Percentiles rank a stretch among this genome's conserved stretches.
These are phyloP conservation scores for Nebria salina DNA, from an alignment of 2,888 invertebrate genomes.

Conservation along the genomic window DNA sequence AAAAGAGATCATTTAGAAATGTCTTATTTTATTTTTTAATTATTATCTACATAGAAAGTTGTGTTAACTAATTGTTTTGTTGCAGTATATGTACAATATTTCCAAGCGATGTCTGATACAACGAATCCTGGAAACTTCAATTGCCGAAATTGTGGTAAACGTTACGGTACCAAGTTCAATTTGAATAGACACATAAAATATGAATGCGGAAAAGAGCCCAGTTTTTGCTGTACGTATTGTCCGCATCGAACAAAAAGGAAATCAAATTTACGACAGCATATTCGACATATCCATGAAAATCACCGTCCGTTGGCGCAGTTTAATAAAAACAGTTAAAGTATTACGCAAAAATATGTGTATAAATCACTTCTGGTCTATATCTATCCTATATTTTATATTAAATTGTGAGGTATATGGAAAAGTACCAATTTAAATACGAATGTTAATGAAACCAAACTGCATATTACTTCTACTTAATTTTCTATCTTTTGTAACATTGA, in stretches of 20 bases:
- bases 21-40: not conserved
- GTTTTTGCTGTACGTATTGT: constrained; percentile 80
- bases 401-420: too few species aligned
- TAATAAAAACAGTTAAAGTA: not conserved
- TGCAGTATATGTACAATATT: not conserved
- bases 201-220: constrained; percentile 76
- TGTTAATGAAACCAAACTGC: not conserved
- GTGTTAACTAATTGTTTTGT: constrained; percentile 1
- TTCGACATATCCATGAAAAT: constrained; percentile 48
- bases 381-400: too few species aligned
- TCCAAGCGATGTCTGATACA: not conserved
- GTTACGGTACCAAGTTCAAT: constrained; percentile 66
- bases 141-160: constrained; percentile 61
- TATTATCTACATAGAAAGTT: not conserved
- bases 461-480: not conserved
- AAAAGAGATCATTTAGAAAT: not conserved
- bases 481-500: not conserved
- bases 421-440: not conserved
- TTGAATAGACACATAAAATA: constrained; percentile 64
- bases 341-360: too few species aligned
- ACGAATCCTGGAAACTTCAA: not conserved
- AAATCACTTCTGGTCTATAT: too few species aligned
- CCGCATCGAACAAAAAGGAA: constrained; percentile 60
- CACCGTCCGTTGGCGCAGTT: not conserved
- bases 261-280: constrained; percentile 52